These are phyloP conservation scores for Notechis scutatus DNA, from an alignment of 2,113 vertebrate species.

Conservation along the genomic window DNA sequence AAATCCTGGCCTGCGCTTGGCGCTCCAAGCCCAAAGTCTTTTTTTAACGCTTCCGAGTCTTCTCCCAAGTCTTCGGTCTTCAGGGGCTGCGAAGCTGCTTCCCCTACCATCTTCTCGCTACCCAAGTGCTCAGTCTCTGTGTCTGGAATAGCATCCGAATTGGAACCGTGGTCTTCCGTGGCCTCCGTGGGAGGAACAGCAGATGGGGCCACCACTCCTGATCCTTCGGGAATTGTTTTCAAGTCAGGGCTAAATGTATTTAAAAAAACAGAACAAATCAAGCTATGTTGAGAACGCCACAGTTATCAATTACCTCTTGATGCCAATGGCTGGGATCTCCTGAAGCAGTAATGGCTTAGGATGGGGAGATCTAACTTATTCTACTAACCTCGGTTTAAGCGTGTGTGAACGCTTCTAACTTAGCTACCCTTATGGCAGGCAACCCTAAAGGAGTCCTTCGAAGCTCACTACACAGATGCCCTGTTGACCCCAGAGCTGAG, in stretches of 20 bases:
- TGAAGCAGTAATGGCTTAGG: slow-evolving; percentile 40
- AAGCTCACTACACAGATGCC: neutral
- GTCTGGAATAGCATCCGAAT: slow-evolving; percentile 14
- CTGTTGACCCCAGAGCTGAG: neutral
- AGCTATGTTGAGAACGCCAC: slow-evolving; percentile 63
- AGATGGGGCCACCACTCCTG: slow-evolving; percentile 61
- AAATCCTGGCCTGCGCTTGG: neutral
- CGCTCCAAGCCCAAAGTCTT: slow-evolving; percentile 6
- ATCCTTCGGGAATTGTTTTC: slow-evolving; percentile 66
- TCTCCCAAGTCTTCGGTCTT: slow-evolving; percentile 14
- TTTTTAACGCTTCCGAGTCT: rapidly evolving
- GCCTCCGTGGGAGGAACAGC: slow-evolving; percentile 56
- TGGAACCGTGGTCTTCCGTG: slow-evolving; percentile 46
- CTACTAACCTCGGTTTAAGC: slow-evolving; percentile 12
- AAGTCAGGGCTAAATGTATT: slow-evolving; percentile 69
- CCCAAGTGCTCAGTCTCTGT: slow-evolving; percentile 25
- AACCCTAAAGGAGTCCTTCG: neutral
- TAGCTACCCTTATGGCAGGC: neutral
- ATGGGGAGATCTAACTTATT: slow-evolving; percentile 37
- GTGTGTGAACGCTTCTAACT: neutral
- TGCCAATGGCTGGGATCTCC: slow-evolving; percentile 41
- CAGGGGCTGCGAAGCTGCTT: neutral
- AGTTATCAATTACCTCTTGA: slow-evolving; percentile 53
- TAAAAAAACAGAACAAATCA: slow-evolving; percentile 71
- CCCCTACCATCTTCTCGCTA: slow-evolving; percentile 18